Evolutionary conservation across 2,113 vertebrate genomes (phyloP).

Genomic region (Petroica traversi): DNA sequence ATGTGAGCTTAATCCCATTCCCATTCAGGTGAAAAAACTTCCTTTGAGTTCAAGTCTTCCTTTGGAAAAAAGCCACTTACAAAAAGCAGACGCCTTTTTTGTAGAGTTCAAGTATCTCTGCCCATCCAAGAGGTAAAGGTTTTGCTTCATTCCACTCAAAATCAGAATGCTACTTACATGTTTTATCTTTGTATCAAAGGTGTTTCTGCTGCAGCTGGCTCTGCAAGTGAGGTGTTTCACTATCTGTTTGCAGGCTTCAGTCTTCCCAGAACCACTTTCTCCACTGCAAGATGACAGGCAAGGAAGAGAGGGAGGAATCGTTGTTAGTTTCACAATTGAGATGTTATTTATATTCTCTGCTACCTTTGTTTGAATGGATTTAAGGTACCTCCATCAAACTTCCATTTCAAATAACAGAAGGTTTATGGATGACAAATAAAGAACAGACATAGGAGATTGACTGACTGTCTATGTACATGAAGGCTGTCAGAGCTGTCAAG

Average conservation of each 20-base stretch:
- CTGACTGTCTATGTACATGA: background rate
- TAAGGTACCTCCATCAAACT: background rate
- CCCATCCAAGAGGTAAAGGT: background rate
- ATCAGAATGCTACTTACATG: slow-evolving; percentile 79
- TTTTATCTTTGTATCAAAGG: slow-evolving; percentile 84
- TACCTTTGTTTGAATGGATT: background rate
- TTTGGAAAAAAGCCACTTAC: background rate
- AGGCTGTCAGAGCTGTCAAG: background rate
- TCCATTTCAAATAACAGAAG: background rate
- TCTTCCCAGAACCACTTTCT: slow-evolving; percentile 94
- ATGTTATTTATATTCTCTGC: background rate
- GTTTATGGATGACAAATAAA: background rate
- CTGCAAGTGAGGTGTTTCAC: slow-evolving; percentile 85
- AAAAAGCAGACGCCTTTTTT: background rate
- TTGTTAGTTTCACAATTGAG: background rate
- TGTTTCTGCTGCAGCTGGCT: slow-evolving; percentile 73
- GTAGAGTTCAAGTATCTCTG: background rate
- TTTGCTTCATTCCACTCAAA: background rate
- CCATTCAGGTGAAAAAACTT: background rate
- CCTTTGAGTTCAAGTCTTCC: background rate
- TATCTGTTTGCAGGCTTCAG: slow-evolving; percentile 89
- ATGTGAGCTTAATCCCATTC: background rate
- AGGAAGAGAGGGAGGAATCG: background rate
- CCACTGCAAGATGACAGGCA: slow-evolving; percentile 75
- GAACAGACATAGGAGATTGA: background rate